A percentile compares a stretch with the other conserved stretches of the same genome.
phyloP scores from a whole-genome alignment of 1,140 invertebrate species.

The Adelges cooleyi region DNA sequence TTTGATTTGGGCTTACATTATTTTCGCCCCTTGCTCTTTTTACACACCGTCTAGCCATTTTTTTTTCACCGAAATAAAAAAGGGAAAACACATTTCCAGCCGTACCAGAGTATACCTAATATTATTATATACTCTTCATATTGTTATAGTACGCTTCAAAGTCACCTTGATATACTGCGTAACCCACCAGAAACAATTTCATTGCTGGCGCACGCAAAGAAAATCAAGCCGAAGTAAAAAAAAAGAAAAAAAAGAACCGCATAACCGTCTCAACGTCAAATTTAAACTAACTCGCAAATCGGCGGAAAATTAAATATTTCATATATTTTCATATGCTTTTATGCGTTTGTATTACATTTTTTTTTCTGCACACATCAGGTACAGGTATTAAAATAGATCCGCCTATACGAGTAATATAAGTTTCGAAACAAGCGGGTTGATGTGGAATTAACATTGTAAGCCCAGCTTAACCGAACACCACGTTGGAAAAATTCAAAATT shows the following conservation, averaged over 20 bases:
- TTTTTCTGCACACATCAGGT: too few species aligned
- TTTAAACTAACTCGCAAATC: background rate
- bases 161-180: conserved; percentile 7
- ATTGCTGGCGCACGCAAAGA: background rate
- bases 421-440: too few species aligned
- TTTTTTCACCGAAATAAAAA: background rate
- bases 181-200: conserved; percentile 14
- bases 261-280: background rate
- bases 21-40: background rate
- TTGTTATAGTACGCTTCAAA: too few species aligned
- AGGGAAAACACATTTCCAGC: background rate
- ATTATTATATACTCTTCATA: background rate
- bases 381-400: too few species aligned
- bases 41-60: background rate
- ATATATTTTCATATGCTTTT: background rate
- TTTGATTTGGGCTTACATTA: background rate
- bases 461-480: too few species aligned
- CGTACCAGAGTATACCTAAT: conserved; percentile 1
- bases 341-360: too few species aligned
- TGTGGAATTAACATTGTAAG: too few species aligned
- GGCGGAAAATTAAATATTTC: background rate
- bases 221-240: background rate
- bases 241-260: background rate
- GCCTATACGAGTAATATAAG: too few species aligned
- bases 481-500: too few species aligned